A percentile compares a stretch with the other conserved stretches of the same genome.
Evolutionary conservation across 2,888 invertebrate species (phyloP).

Genomic region (Stratiomys singularior): DNA sequence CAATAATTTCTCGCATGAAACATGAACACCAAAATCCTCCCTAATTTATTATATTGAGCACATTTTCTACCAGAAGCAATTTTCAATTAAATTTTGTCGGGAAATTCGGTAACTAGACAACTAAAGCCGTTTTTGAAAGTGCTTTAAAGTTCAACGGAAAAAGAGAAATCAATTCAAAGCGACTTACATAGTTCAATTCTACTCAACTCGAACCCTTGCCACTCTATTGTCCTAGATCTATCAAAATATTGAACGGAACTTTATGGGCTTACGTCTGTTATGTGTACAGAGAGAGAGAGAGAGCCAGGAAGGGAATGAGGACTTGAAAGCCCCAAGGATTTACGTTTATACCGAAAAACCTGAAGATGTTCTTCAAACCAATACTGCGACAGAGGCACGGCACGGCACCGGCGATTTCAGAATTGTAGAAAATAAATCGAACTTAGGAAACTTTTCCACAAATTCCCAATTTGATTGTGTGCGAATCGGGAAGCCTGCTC

Average conservation of each 20-base stretch:
- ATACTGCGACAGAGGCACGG: too few species aligned
- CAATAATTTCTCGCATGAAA: conserved; percentile 7
- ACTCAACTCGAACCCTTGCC: not conserved
- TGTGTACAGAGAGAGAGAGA: not conserved
- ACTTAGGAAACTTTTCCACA: conserved; percentile 19
- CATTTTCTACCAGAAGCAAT: conserved; percentile 9
- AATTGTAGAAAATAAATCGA: conserved; percentile 19
- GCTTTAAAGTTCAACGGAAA: not conserved
- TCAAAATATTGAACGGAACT: conserved; percentile 28
- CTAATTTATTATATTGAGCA: conserved; percentile 10
- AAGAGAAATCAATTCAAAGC: conserved; percentile 9
- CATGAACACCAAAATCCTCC: not conserved
- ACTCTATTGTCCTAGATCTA: conserved; percentile 33
- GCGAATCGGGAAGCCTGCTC: not conserved
- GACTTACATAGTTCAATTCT: not conserved
- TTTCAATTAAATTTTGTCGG: conserved; percentile 13
- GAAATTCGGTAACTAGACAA: not conserved
- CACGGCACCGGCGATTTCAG: too few species aligned
- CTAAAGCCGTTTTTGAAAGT: not conserved
- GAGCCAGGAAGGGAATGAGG: not conserved
- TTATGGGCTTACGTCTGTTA: not conserved
- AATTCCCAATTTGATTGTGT: conserved; percentile 19
- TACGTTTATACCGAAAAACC: conserved; percentile 14
- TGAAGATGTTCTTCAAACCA: too few species aligned
- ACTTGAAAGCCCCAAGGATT: conserved; percentile 5